Conservation (phyloP, 2,113 vertebrate species). For the Hucho hucho region DNA sequence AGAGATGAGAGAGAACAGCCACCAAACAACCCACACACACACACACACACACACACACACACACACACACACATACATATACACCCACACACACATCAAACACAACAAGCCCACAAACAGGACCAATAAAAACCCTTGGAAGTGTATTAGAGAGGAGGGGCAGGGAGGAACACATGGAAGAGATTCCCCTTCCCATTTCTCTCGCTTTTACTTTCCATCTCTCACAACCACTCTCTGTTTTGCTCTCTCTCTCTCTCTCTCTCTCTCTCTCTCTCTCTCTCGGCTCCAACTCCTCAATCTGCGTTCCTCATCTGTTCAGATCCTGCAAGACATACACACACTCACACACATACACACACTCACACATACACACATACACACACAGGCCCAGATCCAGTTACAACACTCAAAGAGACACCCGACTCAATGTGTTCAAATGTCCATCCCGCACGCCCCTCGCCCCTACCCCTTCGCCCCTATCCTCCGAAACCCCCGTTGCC, state of each 20-base stretch:
- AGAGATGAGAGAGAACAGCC: too few species aligned
- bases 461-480: not conserved
- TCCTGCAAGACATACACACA: not conserved
- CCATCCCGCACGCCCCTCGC: too few species aligned
- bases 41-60: not conserved
- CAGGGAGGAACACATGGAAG: not conserved
- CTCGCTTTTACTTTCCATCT: not conserved
- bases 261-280: not conserved
- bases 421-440: too few species aligned
- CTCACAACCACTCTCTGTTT: not conserved
- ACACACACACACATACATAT: not conserved
- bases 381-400: too few species aligned
- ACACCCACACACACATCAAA: slow-evolving; percentile 12
- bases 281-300: not conserved
- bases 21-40: not conserved
- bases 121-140: not conserved
- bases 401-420: too few species aligned
- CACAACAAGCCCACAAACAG: not conserved
- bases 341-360: too few species aligned
- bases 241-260: not conserved
- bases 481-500: not conserved
- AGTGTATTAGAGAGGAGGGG: not conserved
- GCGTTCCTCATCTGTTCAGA: not conserved
- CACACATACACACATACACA: too few species aligned
- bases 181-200: not conserved